Conservation (phyloP, 2,797 vertebrate genomes). For the Etheostoma perlongum region DNA sequence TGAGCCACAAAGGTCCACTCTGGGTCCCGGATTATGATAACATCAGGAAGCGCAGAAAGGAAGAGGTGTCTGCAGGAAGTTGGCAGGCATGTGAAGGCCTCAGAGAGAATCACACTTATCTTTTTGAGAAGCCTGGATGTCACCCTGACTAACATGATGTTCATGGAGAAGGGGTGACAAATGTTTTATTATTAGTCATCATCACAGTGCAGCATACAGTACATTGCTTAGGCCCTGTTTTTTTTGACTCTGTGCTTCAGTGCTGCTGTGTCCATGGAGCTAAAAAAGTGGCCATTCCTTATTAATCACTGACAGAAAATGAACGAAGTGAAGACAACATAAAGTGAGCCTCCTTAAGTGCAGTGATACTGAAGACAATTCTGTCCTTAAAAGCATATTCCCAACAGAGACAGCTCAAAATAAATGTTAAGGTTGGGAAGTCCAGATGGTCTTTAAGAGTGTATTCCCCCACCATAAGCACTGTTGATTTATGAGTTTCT, state of each 20-base stretch:
- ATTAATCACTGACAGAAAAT: constrained; percentile 47
- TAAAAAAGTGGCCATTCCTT: constrained; percentile 22
- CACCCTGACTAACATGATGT: constrained; percentile 53
- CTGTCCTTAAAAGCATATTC: constrained; percentile 78
- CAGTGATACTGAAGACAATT: constrained; percentile 38
- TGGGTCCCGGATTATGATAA: constrained; percentile 90
- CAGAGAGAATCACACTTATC: constrained; percentile 77
- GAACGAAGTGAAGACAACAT: constrained; percentile 36
- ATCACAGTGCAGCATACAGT: constrained; percentile 29
- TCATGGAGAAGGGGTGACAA: constrained; percentile 49
- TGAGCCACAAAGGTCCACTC: constrained; percentile 92
- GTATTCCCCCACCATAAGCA: constrained; percentile 91
- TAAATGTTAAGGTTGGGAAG: constrained; percentile 95
- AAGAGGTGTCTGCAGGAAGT: constrained; percentile 90
- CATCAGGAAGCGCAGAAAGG: constrained; percentile 91
- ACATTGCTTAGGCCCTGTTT: neutral
- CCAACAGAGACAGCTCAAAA: constrained; percentile 86
- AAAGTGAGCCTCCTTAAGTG: constrained; percentile 41
- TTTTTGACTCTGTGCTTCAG: neutral
- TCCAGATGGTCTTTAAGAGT: constrained; percentile 96
- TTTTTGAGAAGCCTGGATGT: constrained; percentile 71
- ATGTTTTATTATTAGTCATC: constrained; percentile 47
- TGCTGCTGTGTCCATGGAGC: constrained; percentile 5
- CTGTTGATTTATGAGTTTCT: constrained; percentile 95
- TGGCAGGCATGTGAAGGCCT: constrained; percentile 77